Conservation (phyloP, 2,797 vertebrate genomes). For the Schizopygopsis malacanthus region DNA sequence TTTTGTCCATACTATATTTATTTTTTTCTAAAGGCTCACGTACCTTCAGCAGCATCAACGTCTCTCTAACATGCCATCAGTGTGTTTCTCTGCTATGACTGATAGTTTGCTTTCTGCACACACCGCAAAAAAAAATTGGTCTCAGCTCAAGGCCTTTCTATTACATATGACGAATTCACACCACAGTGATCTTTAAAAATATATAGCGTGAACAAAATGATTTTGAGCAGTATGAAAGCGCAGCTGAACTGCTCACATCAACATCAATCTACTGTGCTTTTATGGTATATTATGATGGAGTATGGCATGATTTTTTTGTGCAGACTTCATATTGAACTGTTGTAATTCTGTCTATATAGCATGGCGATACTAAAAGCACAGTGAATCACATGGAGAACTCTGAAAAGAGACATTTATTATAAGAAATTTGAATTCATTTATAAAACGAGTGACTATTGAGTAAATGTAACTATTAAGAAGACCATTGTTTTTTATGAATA, state of each 20-base stretch:
- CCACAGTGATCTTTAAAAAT: constrained; percentile 21
- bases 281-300: background rate
- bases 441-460: background rate
- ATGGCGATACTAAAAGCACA: background rate
- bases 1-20: no score
- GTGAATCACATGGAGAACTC: background rate
- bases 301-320: background rate
- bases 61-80: background rate
- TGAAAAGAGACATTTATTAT: background rate
- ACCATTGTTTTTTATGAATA: background rate
- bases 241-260: constrained; percentile 3
- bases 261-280: background rate
- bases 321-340: background rate
- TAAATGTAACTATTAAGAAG: background rate
- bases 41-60: background rate
- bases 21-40: background rate
- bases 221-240: background rate
- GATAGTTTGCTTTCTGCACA: constrained; percentile 8
- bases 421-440: background rate
- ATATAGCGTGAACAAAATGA: constrained; percentile 3
- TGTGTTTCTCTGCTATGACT: constrained; percentile 4
- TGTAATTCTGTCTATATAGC: background rate
- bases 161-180: constrained; percentile 3
- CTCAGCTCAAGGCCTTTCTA: constrained; percentile 8
- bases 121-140: background rate